phyloP scores from a whole-genome alignment of 2,113 vertebrate genomes.

The Apus apus region DNA sequence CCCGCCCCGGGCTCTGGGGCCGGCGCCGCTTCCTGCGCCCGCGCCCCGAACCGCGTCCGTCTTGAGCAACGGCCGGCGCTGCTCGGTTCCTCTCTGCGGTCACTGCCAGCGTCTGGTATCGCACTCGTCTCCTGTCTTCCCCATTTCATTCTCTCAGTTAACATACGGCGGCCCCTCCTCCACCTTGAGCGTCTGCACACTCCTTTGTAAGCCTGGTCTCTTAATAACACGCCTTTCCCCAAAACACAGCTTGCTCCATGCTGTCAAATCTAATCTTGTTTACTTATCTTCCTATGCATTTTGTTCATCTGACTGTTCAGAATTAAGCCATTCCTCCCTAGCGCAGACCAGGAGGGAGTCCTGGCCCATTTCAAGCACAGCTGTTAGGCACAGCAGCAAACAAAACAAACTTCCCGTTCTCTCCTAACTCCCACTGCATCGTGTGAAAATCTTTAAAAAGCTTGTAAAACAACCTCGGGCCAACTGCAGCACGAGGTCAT shows the following conservation, averaged over 20 bases:
- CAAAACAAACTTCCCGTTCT: not conserved
- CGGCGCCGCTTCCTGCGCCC: accelerated
- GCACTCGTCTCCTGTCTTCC: accelerated
- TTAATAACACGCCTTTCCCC: not conserved
- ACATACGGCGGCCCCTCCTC: not conserved
- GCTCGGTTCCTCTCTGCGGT: not conserved
- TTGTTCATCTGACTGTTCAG: not conserved
- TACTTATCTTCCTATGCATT: not conserved
- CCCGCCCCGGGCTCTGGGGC: too few species aligned
- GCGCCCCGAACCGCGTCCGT: accelerated
- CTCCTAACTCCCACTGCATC: not conserved
- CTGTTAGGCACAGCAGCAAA: not conserved
- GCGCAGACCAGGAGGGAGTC: not conserved
- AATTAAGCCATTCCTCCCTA: not conserved
- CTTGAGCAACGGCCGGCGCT: accelerated
- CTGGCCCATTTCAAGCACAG: too few species aligned
- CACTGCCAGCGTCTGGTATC: accelerated
- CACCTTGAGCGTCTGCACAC: accelerated
- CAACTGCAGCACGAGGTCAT: not conserved
- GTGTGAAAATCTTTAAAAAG: not conserved
- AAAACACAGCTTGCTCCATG: not conserved
- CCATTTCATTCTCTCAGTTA: accelerated
- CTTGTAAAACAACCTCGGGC: not conserved
- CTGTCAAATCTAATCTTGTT: not conserved
- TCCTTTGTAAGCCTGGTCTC: not conserved